A percentile compares a stretch with the other conserved stretches of the same genome.
Conservation (phyloP, 2,888 invertebrate genomes). For the Platerodrilus igneus region DNA sequence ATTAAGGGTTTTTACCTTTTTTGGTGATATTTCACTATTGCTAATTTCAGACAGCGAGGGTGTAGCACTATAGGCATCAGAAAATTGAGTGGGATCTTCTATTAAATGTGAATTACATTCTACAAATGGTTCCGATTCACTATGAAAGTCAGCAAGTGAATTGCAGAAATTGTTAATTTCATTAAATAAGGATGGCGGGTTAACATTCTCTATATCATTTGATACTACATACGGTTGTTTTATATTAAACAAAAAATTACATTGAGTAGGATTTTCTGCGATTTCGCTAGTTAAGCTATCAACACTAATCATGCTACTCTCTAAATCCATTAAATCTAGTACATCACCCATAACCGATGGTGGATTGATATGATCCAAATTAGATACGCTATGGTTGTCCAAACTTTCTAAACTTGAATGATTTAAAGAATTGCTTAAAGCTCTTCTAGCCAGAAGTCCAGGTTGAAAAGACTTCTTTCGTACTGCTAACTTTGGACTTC, state of each 20-base stretch:
- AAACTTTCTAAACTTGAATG: slow-evolving; percentile 59
- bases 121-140: slow-evolving; percentile 54
- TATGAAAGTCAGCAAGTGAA: slow-evolving; percentile 51
- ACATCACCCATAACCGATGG: slow-evolving; percentile 70
- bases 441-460: slow-evolving; percentile 67
- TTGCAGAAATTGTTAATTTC: slow-evolving; percentile 59
- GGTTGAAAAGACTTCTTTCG: slow-evolving; percentile 66
- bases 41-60: slow-evolving; percentile 67
- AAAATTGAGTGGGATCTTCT: slow-evolving; percentile 48
- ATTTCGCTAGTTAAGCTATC: slow-evolving; percentile 79
- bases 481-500: slow-evolving; percentile 37
- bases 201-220: slow-evolving; percentile 64
- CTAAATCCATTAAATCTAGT: slow-evolving; percentile 63
- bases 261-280: slow-evolving; percentile 49
- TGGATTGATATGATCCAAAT: slow-evolving; percentile 77
- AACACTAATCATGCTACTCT: slow-evolving; percentile 78
- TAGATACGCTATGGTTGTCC: slow-evolving; percentile 58
- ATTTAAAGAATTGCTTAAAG: slow-evolving; percentile 55
- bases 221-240: slow-evolving; percentile 50
- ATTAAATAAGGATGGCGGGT: slow-evolving; percentile 68
- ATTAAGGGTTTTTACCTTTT: slow-evolving; percentile 49
- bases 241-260: slow-evolving; percentile 51
- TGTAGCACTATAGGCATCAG: slow-evolving; percentile 55
- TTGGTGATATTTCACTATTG: slow-evolving; percentile 73
- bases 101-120: slow-evolving; percentile 54